A percentile compares a stretch with the other conserved stretches of the same genome.
These are phyloP conservation scores for Stegostoma tigrinum DNA, from an alignment of 2,113 vertebrate genomes.

Conservation along the genomic window DNA sequence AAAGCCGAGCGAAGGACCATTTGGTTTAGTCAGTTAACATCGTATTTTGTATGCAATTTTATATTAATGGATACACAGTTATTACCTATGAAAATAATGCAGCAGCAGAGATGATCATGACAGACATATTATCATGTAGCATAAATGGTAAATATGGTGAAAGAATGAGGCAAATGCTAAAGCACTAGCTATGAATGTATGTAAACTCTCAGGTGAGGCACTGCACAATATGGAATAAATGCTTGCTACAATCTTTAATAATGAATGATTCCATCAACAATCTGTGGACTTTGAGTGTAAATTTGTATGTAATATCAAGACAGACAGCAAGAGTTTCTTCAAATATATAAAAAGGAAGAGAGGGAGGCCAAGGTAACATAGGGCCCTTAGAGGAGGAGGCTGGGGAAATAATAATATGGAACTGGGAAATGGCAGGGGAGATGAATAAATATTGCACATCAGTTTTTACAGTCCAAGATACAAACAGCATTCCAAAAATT, in stretches of 20 bases:
- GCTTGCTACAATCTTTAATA: neutral
- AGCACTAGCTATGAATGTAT: neutral
- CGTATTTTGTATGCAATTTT: neutral
- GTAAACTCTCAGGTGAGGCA: neutral
- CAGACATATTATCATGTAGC: neutral
- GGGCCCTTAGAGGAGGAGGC: no score
- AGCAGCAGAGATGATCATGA: neutral
- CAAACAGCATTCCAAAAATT: no score
- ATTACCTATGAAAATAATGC: neutral
- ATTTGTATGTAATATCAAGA: no score
- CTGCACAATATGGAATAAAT: neutral
- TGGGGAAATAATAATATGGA: no score
- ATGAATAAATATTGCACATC: no score
- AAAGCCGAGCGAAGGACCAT: no score
- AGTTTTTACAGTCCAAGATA: no score
- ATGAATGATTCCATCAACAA: neutral
- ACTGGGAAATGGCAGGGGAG: no score
- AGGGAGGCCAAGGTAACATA: no score
- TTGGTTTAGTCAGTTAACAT: no score
- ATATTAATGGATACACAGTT: neutral
- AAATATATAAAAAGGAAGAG: no score
- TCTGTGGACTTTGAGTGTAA: neutral
- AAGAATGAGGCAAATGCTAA: neutral
- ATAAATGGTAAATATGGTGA: neutral
- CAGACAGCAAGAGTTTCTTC: no score